Evolutionary conservation across 1,140 invertebrate species (phyloP), one percentile per base, ranked within the genome.

Genomic region (Nylanderia fulva): DNA sequence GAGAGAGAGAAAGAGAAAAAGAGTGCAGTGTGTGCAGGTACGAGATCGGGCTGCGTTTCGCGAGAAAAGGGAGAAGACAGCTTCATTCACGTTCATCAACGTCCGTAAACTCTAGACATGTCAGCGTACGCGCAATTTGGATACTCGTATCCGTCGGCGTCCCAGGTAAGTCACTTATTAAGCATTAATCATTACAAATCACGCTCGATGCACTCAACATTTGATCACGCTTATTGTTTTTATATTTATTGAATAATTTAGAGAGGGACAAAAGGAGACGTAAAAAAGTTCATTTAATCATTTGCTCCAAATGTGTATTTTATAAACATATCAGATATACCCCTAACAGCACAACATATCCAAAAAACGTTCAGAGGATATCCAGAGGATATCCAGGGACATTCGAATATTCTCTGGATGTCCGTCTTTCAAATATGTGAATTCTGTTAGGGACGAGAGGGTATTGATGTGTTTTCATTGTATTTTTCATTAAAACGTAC

Each of bases 81-180:
- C 52, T 33, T 48, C 85, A 7, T n/a, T n/a, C n/a, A 56, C 85
- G 11, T n/a, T n/a, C n/a, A n/a, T 33, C 68, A 9, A 48, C 86
- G 52, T 18, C 6, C 83, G 24, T 82, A 58, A 33, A 69, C 36
- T 69, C 21, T 60, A 84, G 85, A 86, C 63, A 98, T 98, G 97
- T 97, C 97, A 93, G 96, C 97, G 88, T 98, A 97, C 95, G 96
- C 97, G 92, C 97, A 98, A 95, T 98, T 97, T 95, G 97, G 97
- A 95, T 98, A 98, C 94, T 96, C 96, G 74, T 97, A 97, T 95
- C 96, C 97, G 95, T 95, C 97, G 95, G 96, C 97, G 91, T 97
- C 97, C 85, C 97, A 97, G 97, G 97, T 97, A 95, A 95, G 94
- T 88, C 60, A 42, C 39, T 52, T 33, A 1, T 52, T 33, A 1